These are phyloP conservation scores for Pelodytes ibericus DNA, from an alignment of 2,797 vertebrate genomes.

Conservation along the genomic window DNA sequence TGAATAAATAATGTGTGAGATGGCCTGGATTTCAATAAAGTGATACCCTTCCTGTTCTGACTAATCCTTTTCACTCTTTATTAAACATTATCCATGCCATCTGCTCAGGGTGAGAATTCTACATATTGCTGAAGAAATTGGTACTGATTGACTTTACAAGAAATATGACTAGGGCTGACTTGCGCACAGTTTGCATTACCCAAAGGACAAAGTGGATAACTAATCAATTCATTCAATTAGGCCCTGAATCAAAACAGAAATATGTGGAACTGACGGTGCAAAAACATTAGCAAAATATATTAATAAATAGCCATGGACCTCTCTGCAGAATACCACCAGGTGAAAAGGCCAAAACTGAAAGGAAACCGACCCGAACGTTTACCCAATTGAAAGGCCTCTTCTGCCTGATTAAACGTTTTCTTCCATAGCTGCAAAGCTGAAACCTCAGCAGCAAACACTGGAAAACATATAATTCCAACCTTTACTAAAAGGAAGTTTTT, in stretches of 20 bases:
- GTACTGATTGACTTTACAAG: conserved; percentile 71
- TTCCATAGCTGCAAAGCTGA: too few relatives aligned
- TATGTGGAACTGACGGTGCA: conserved; percentile 68
- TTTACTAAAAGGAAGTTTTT: too few relatives aligned
- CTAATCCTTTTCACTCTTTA: conserved; percentile 76
- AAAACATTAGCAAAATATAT: conserved; percentile 17
- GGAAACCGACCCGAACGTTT: too few relatives aligned
- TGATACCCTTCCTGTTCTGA: conserved; percentile 66
- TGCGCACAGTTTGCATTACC: conserved; percentile 70
- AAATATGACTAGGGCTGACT: conserved; percentile 73
- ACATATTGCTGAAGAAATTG: conserved; percentile 68
- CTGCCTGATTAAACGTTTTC: too few relatives aligned
- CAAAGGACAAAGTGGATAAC: conserved; percentile 75
- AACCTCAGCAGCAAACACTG: too few relatives aligned
- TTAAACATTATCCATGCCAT: conserved; percentile 81
- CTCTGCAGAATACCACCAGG: background rate
- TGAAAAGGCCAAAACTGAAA: too few relatives aligned
- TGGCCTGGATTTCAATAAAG: conserved; percentile 72
- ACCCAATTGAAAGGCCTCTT: too few relatives aligned
- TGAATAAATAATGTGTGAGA: conserved; percentile 71
- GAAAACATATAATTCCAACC: too few relatives aligned
- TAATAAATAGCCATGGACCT: conserved; percentile 19
- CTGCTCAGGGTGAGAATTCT: conserved; percentile 72
- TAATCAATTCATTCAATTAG: conserved; percentile 74
- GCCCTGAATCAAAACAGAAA: conserved; percentile 64